Percentiles rank a stretch among this genome's conserved stretches.
Conservation (phyloP, 2,888 invertebrate genomes). For the Scrobipalpa costella region DNA sequence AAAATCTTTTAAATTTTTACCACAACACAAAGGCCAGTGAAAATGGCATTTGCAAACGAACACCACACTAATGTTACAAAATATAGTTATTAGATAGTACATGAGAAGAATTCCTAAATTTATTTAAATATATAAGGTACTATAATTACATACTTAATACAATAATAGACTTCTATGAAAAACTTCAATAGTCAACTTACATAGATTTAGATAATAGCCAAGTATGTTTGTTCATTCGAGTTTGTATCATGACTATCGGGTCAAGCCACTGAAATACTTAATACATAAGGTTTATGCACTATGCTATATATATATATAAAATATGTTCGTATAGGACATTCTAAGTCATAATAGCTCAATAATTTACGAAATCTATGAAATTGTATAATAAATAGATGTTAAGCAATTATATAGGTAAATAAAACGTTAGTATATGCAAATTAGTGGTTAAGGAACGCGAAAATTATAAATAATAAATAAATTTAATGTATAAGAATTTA, state of each 20-base stretch:
- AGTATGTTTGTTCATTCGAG: conserved; percentile 34
- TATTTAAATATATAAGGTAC: conserved; percentile 63
- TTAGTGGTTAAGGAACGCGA: conserved; percentile 50
- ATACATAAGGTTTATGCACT: conserved; percentile 64
- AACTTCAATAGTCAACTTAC: conserved; percentile 47
- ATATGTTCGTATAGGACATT: conserved; percentile 41
- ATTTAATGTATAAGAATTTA: conserved; percentile 50
- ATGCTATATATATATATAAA: conserved; percentile 55
- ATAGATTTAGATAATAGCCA: conserved; percentile 27
- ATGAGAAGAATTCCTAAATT: conserved; percentile 65
- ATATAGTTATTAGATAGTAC: conserved; percentile 65
- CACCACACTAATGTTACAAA: conserved; percentile 76
- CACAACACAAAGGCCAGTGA: conserved; percentile 55
- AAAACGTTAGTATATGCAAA: conserved; percentile 41
- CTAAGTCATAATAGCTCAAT: conserved; percentile 75
- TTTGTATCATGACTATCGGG: conserved; percentile 49
- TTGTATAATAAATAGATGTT: conserved; percentile 65
- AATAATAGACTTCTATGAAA: conserved; percentile 70
- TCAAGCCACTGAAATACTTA: conserved; percentile 51
- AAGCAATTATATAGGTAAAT: conserved; percentile 53
- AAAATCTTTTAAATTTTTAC: conserved; percentile 45
- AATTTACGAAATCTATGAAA: conserved; percentile 64
- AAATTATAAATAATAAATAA: conserved; percentile 60
- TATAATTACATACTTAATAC: conserved; percentile 57
- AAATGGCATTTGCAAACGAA: conserved; percentile 75